Evolutionary conservation across 2,888 invertebrate species (phyloP).

Genomic region (Dicycla oo): DNA sequence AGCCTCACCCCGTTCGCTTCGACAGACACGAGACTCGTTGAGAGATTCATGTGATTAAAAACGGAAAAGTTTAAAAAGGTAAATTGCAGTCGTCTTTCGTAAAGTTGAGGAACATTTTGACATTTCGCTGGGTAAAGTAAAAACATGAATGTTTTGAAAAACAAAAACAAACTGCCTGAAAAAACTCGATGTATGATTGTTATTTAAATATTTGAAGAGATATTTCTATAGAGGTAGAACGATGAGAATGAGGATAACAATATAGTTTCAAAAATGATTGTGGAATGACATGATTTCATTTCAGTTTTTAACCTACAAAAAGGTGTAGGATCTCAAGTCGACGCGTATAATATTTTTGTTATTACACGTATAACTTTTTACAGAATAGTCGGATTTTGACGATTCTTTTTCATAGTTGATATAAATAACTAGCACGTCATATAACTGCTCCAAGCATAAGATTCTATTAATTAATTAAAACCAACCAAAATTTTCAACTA

Average conservation of each 20-base stretch:
- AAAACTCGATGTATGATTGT: neutral
- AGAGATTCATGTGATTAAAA: slow-evolving; percentile 46
- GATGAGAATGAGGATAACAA: neutral
- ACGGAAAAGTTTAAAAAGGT: slow-evolving; percentile 31
- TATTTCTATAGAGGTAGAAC: neutral
- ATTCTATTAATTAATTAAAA: neutral
- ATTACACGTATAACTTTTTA: too few relatives aligned
- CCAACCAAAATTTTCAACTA: neutral
- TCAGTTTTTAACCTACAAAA: neutral
- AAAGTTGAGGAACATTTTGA: slow-evolving; percentile 19
- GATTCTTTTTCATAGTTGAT: neutral
- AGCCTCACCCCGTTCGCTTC: slow-evolving; percentile 59
- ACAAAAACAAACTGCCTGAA: neutral
- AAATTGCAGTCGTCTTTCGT: slow-evolving; percentile 16
- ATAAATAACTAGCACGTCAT: neutral
- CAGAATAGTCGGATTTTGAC: too few relatives aligned
- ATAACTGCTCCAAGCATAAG: neutral
- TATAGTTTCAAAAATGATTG: neutral
- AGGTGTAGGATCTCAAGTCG: too few relatives aligned
- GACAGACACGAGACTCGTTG: slow-evolving; percentile 41
- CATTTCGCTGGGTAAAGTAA: slow-evolving; percentile 19
- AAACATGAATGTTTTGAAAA: slow-evolving; percentile 16
- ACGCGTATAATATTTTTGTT: too few relatives aligned
- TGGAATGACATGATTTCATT: neutral
- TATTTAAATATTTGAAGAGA: neutral